Conservation (phyloP, 2,888 invertebrate species). For the Pimpla rufipes region DNA sequence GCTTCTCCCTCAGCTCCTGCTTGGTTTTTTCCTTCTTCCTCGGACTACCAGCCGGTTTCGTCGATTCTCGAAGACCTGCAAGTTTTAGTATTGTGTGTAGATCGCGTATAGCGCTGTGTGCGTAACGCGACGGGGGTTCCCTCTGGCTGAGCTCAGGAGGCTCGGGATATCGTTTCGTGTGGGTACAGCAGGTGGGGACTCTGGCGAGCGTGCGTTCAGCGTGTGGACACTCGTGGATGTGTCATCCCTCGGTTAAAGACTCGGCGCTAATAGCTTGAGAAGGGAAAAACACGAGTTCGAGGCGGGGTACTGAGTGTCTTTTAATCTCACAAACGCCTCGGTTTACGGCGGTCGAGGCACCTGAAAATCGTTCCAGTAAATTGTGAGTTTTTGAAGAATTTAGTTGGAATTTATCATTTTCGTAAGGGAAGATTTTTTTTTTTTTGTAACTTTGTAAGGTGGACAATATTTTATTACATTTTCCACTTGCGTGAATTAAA, state of each 20-base stretch:
- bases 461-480: too few relatives aligned
- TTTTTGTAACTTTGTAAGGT: too few relatives aligned
- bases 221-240: conserved; percentile 2
- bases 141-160: not conserved
- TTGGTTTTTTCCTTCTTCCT: conserved; percentile 2
- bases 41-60: conserved; percentile 40
- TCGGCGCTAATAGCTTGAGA: conserved; percentile 5
- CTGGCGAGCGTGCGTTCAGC: too few relatives aligned
- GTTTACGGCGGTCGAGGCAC: not conserved
- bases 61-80: conserved; percentile 69
- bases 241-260: conserved; percentile 1
- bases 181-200: not conserved
- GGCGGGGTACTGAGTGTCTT: not conserved
- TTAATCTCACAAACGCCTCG: conserved; percentile 4
- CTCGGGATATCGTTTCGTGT: not conserved
- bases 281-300: conserved; percentile 6
- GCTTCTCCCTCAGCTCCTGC: conserved; percentile 16
- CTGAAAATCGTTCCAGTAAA: too few relatives aligned
- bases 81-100: conserved; percentile 40
- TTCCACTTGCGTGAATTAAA: too few relatives aligned
- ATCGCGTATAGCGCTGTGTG: not conserved
- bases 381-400: too few relatives aligned
- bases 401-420: too few relatives aligned
- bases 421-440: too few relatives aligned
- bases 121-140: not conserved